phyloP scores from a whole-genome alignment of 2,113 vertebrate genomes.

The Lycaon pictus region DNA sequence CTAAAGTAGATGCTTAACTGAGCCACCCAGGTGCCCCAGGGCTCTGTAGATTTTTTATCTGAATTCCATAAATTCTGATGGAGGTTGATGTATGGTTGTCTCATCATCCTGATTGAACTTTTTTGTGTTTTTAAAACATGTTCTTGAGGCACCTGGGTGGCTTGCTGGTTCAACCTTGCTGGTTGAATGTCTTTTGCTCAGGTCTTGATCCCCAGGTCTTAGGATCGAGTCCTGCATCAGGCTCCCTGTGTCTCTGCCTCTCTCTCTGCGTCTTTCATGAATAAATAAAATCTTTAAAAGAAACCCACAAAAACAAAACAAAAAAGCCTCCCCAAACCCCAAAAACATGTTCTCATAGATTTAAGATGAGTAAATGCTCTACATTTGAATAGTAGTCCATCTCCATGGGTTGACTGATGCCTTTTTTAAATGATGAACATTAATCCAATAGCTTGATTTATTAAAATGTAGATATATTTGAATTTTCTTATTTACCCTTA shows the following conservation, averaged over 20 bases:
- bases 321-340: too few species aligned
- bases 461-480: constrained; percentile 27
- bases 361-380: constrained; percentile 38
- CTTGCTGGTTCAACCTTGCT: too few species aligned
- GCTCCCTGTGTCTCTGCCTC: too few species aligned
- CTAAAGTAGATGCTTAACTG: too few species aligned
- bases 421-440: neutral
- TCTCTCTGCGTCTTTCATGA: too few species aligned
- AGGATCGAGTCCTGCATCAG: too few species aligned
- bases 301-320: too few species aligned
- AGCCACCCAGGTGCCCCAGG: neutral
- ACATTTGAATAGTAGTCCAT: neutral
- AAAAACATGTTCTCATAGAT: neutral
- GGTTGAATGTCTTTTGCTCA: too few species aligned
- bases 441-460: constrained; percentile 34
- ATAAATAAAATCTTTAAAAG: too few species aligned
- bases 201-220: too few species aligned
- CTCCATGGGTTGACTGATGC: neutral
- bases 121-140: constrained; percentile 5
- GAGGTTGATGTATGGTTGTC: neutral
- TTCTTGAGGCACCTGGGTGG: neutral
- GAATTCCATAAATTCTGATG: neutral
- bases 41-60: neutral
- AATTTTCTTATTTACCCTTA: constrained; percentile 30
- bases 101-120: neutral